phyloP scores from a whole-genome alignment of 2,113 vertebrate species.

The Stercorarius parasiticus region DNA sequence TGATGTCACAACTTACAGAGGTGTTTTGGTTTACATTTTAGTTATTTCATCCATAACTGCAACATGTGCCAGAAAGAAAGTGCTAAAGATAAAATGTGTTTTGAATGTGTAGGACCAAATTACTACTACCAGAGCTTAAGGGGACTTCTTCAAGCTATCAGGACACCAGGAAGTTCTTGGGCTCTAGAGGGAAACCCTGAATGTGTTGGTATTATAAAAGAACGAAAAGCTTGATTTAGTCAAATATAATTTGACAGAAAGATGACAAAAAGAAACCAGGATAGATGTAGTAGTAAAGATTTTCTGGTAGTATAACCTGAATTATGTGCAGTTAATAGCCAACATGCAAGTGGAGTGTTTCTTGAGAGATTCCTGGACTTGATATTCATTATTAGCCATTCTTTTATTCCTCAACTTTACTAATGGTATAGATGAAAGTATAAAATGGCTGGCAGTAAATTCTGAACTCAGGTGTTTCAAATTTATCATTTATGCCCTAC shows the following conservation, averaged over 20 bases:
- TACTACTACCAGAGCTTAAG: fast-evolving
- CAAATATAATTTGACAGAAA: background rate
- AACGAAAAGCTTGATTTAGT: background rate
- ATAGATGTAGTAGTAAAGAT: background rate
- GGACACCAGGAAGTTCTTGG: background rate
- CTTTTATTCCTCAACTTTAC: background rate
- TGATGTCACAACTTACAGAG: background rate
- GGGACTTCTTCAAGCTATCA: background rate
- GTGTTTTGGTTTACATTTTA: background rate
- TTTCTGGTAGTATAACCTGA: background rate
- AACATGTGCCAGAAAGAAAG: background rate
- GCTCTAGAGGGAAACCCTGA: background rate
- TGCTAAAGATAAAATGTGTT: background rate
- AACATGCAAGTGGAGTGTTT: background rate
- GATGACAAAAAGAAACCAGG: background rate
- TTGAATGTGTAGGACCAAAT: background rate
- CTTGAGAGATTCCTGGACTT: background rate
- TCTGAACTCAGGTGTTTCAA: background rate
- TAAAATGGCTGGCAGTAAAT: background rate
- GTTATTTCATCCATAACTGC: background rate
- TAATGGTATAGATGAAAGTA: background rate
- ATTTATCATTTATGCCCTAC: background rate
- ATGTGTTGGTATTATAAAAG: background rate
- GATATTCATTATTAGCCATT: background rate
- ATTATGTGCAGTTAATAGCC: background rate